Evolutionary conservation across 2,797 vertebrate genomes (phyloP).

Genomic region (Borostomias antarcticus): DNA sequence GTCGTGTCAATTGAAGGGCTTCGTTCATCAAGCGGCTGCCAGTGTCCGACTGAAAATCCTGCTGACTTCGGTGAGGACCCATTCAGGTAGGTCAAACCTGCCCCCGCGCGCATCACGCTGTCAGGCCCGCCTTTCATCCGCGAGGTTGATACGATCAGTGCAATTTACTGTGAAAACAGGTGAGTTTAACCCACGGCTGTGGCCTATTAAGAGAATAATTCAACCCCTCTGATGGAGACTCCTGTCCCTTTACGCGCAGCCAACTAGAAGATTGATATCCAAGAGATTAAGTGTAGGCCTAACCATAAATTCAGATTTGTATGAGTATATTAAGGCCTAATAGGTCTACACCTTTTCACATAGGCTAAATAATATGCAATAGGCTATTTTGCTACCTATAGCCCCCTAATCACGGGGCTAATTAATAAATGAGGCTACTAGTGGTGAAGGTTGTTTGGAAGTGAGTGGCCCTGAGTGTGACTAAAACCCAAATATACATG

Average conservation of each 20-base stretch:
- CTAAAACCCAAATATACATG: too few species aligned
- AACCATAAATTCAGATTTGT: neutral
- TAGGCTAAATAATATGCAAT: neutral
- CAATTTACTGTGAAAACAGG: constrained; percentile 49
- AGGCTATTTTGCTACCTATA: too few species aligned
- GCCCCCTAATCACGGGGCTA: too few species aligned
- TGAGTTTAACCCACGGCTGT: too few species aligned
- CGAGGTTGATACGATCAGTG: constrained; percentile 38
- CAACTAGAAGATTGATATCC: neutral
- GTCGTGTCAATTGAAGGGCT: constrained; percentile 87
- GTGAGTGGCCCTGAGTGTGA: too few species aligned
- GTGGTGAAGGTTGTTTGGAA: too few species aligned
- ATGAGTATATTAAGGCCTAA: neutral
- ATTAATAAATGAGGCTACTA: too few species aligned
- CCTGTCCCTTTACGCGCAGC: neutral
- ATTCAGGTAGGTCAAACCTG: constrained; percentile 77
- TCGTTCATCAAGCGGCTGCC: constrained; percentile 85
- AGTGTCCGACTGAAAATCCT: constrained; percentile 85
- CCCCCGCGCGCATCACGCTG: constrained; percentile 45
- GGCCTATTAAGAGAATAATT: too few species aligned
- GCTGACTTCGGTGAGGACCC: constrained; percentile 86
- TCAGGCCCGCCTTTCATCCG: constrained; percentile 53
- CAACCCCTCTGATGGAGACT: neutral
- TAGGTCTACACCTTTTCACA: neutral
- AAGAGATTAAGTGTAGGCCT: neutral